Base-by-base conservation (phyloP, 2,888 invertebrate species). In the Eupithecia exiguata region DNA sequence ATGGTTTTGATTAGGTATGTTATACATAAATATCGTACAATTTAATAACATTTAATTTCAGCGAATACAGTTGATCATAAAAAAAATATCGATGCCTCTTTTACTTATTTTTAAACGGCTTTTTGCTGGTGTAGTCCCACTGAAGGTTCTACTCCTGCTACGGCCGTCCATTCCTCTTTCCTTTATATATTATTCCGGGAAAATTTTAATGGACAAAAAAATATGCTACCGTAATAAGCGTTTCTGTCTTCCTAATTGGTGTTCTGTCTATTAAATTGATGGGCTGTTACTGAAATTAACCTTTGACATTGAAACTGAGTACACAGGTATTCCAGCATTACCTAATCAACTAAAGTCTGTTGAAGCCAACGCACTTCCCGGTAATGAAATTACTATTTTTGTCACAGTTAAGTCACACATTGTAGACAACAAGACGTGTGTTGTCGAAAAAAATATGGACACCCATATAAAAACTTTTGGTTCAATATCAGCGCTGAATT, bases 381-480 rank as follows among this genome's bases (percentile, higher is more conserved):
- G 53, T 12, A 58, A 25, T 58, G 25, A 58, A 21, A 58, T 12
- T 25, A 58, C 10, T 25, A 25, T 58, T 58, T 58, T 58, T 21
- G 53, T 25, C 53, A 25, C 53, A 58, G 25, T 58, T 53, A 53
- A 21, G 53, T 53, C 53, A 53, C 21, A 53, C 53, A 21, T 53
- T 58, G 53, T 12, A 25, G 25, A 58, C 53, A 53, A 12, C 5
- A n/a, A 38, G 63, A 63, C 63, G 63, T 63, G 38, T 63, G n/a
- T 53, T 58, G 12, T 25, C 9, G 46, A 18, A 46, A 46, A 21
- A 12, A 58, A 58, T 12, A 63, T 63, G 63, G 63, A 38, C 12
- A 63, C 63, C 9, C 63, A 36, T 63, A 36, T 63, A 36, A n/a
- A 63, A 63, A 63, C 38, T n/a, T 63, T 36, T 63, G 5, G 16